Evolutionary conservation across 2,888 invertebrate species (phyloP), one percentile per base, ranked within the genome.

Genomic region (Cantharis rustica): DNA sequence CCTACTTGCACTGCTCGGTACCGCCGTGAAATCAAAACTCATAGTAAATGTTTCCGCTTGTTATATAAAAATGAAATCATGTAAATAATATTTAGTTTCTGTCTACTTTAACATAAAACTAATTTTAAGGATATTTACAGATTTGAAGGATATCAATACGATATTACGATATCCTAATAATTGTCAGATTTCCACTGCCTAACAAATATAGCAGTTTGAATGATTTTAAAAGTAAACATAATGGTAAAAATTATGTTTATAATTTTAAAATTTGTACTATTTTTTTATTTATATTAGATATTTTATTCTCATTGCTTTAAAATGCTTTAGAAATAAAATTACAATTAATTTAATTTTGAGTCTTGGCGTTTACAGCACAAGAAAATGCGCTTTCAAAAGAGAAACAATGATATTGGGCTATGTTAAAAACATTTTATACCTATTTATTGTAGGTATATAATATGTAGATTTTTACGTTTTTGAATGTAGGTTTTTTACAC

Each of bases 11-110:
- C 47, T 81, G 68, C 16, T 71, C 72, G 74, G 72, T 68, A 81
- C 83, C 83, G 81, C 83, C 83, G 79, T 83, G 83, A 84, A 84
- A 84, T 84, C 82, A 76, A 68, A 76, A 79, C 64, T 80, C 79
- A 81, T 78, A 73, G 75, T 77, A 69, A 79, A 79, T 75, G 69
- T 79, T 77, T 77, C 77, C 79, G 79, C 75, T 79, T 75, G 75
- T 79, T 79, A 77, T 73, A 63, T 27, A 72, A 64, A 78, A 76
- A 77, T 75, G 71, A 70, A 68, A 69, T 69, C 63, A 72, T 77
- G 75, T 79, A 79, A 77, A 75, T 77, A 77, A 75, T 73, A 79
- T 61, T 76, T 75, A 72, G 66, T 75, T 74, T 74, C 68, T 74
- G 16, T 16, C 62, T 11, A 66, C 17, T 66, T 66, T 66, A 20